Percentiles rank a stretch among this genome's conserved stretches.
Evolutionary conservation across 2,113 vertebrate genomes (phyloP).

Genomic region (Malurus cyaneus): DNA sequence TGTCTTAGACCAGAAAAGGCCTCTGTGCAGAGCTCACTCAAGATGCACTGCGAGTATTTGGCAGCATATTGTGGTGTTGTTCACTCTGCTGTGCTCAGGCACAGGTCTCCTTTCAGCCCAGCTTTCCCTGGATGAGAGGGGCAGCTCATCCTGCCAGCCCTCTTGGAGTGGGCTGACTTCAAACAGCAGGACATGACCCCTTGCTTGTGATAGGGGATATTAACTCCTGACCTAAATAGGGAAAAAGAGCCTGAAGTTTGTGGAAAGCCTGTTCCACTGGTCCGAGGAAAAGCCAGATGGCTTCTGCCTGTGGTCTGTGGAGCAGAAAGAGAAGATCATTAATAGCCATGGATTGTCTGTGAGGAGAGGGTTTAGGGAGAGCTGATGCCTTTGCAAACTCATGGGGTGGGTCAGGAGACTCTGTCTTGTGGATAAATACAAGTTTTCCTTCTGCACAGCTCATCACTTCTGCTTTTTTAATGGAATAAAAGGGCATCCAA

Average conservation of each 20-base stretch:
- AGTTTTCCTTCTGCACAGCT: neutral
- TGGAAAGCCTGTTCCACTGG: neutral
- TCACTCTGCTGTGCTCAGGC: neutral
- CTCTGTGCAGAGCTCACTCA: slow-evolving; percentile 26
- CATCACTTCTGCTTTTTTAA: neutral
- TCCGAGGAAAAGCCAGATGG: neutral
- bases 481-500: neutral
- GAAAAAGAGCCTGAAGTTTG: neutral
- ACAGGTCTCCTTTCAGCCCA: slow-evolving; percentile 28
- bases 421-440: neutral
- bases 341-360: neutral
- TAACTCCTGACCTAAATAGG: slow-evolving; percentile 14
- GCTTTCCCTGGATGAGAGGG: slow-evolving; percentile 1
- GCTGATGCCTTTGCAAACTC: neutral
- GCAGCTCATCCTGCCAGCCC: neutral
- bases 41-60: slow-evolving; percentile 28
- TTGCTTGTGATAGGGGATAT: neutral
- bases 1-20: slow-evolving; percentile 36
- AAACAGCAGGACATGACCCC: neutral
- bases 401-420: neutral
- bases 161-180: neutral
- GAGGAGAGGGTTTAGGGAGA: neutral
- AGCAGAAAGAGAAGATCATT: neutral
- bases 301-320: neutral
- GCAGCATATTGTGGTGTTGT: slow-evolving; percentile 39